Base-by-base conservation (phyloP, 2,888 invertebrate species). In the Pseudococcus jackbeardsleyi region DNA sequence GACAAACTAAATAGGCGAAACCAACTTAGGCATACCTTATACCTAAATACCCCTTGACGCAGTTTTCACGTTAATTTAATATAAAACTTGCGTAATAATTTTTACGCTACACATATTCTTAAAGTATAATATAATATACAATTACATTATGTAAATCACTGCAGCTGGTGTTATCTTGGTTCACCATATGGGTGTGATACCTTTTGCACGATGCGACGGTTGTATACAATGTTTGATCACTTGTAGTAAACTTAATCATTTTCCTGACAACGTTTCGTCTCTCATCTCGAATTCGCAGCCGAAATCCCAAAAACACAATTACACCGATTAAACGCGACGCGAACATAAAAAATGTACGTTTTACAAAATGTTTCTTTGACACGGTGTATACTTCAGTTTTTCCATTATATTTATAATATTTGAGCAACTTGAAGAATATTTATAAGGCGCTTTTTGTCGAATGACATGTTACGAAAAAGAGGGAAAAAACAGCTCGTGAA, bases 91-190 rank as follows among this genome's bases (percentile, higher is more conserved):
- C 19, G 19, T 64, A 19, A 64, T 72, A 72, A 33, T 72, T 72
- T 72, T 72, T 72, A 72, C 72, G 72, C 72, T 19, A 72, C 72
- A 72, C 72, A 72, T 72, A 72, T 33, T 72, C 72, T 33, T 39
- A 72, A 72, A 72, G 72, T 72, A 72, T 59, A 15, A 59, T 72
- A 72, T 33, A 33, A 72, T 72, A 72, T 33, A 72, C 72, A 72
- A 72, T 72, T 72, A 72, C 72, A 72, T 72, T 72, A 72, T 72
- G 72, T 72, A 72, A 72, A 72, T 72, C 72, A 72, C 72, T 72
- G 33, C 72, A 72, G 72, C 72, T 72, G 72, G 72, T 72, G 72
- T 72, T 72, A 72, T 72, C 72, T 72, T 72, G 33, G 33, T 33
- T 33, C 72, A 72, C 72, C 72, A 72, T 72, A 72, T 72, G 72